phyloP scores from a whole-genome alignment of 2,888 invertebrate genomes.

The Drosophila seclusa region DNA sequence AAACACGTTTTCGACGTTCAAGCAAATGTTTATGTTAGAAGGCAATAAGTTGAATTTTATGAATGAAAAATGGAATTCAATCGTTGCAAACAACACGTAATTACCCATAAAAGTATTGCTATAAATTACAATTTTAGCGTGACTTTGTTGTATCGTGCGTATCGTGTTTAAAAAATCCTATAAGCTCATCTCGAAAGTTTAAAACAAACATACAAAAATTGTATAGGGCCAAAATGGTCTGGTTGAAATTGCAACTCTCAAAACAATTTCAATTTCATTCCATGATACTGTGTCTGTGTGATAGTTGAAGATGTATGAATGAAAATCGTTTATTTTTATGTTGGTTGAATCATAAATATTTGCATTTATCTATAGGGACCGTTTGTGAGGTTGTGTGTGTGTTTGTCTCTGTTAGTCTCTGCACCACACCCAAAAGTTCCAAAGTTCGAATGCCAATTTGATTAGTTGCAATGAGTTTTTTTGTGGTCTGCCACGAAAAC shows the following conservation, averaged over 20 bases:
- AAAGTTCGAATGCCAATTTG: constrained; percentile 55
- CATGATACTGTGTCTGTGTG: not conserved
- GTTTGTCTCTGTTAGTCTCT: not conserved
- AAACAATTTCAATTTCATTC: constrained; percentile 53
- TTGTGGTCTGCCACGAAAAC: constrained; percentile 36
- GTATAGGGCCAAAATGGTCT: not conserved
- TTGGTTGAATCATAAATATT: constrained; percentile 39
- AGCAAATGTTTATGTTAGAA: not conserved
- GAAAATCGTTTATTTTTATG: constrained; percentile 5
- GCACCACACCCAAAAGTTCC: constrained; percentile 34
- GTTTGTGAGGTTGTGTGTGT: constrained; percentile 9
- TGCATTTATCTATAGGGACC: constrained; percentile 45
- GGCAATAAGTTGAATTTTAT: not conserved
- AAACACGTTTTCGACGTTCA: not conserved
- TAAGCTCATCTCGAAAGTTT: constrained; percentile 8
- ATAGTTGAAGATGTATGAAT: constrained; percentile 1
- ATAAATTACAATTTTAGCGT: not conserved
- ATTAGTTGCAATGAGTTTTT: constrained; percentile 62
- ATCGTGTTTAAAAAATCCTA: not conserved
- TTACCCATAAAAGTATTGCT: not conserved
- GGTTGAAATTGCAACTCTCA: constrained; percentile 23
- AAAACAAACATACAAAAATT: constrained; percentile 9
- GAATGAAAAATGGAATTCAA: not conserved
- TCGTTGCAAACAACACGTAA: not conserved
- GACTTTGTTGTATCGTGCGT: not conserved